phyloP scores from a whole-genome alignment of 2,888 invertebrate genomes.

The Apodemia mormo region DNA sequence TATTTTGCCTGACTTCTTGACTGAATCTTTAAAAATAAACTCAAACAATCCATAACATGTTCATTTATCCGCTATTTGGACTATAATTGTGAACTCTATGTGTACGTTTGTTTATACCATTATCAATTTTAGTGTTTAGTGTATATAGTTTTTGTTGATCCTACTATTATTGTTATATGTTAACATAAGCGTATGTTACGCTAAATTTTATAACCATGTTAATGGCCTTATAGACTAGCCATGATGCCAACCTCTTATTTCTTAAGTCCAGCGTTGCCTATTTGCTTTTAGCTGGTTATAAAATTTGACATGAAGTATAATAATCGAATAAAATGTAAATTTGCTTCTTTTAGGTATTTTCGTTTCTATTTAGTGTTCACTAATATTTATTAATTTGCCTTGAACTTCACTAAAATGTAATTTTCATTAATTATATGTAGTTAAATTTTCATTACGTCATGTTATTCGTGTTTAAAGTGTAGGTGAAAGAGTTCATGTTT shows the following conservation, averaged over 20 bases:
- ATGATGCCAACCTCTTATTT: too few relatives aligned
- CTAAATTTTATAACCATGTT: background rate
- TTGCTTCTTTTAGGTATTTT: constrained; percentile 52
- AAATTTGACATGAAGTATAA: constrained; percentile 16
- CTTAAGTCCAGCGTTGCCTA: too few relatives aligned
- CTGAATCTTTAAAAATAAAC: too few relatives aligned
- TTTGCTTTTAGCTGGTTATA: constrained; percentile 24
- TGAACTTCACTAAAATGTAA: constrained; percentile 45
- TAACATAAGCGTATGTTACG: constrained; percentile 37
- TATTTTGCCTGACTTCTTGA: too few relatives aligned
- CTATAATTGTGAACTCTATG: constrained; percentile 31
- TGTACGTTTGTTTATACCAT: constrained; percentile 39
- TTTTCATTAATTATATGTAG: constrained; percentile 22
- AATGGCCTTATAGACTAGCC: too few relatives aligned
- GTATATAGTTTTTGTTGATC: constrained; percentile 74
- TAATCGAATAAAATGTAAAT: constrained; percentile 58
- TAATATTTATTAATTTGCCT: constrained; percentile 49
- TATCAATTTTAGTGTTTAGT: constrained; percentile 55
- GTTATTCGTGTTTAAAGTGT: constrained; percentile 5
- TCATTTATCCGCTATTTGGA: background rate
- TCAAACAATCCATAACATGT: too few relatives aligned
- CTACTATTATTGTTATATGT: constrained; percentile 61
- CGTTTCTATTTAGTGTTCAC: constrained; percentile 56
- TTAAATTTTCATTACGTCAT: constrained; percentile 8
- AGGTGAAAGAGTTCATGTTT: constrained; percentile 12